A percentile compares a stretch with the other conserved stretches of the same genome.
phyloP scores from a whole-genome alignment of 1,140 invertebrate species.

The Phymorhynchus buccinoides region DNA sequence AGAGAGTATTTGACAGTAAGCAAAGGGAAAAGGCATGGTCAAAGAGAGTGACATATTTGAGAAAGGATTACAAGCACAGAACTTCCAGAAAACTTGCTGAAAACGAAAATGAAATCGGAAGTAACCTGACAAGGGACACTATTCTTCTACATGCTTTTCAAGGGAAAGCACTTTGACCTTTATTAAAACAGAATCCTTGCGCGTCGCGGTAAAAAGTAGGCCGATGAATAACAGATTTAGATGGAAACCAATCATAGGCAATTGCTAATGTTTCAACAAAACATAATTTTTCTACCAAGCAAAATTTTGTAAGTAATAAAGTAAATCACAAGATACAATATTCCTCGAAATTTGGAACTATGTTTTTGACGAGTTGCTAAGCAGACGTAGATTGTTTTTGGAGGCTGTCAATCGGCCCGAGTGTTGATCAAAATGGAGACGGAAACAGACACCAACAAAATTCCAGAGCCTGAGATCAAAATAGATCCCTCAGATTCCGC shows the following conservation, averaged over 20 bases:
- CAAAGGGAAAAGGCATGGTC: too few species aligned
- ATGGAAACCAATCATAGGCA: not conserved
- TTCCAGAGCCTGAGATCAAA: slow-evolving; percentile 26
- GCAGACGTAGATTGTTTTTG: slow-evolving; percentile 10
- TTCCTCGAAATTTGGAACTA: not conserved
- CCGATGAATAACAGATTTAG: not conserved
- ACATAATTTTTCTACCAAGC: not conserved
- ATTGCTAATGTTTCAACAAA: too few species aligned
- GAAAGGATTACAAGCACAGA: too few species aligned
- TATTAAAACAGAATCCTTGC: not conserved
- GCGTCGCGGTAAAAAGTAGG: not conserved
- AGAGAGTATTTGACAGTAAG: too few species aligned
- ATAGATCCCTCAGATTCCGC: not conserved
- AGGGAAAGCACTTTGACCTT: not conserved
- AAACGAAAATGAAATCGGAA: too few species aligned
- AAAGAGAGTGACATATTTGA: too few species aligned
- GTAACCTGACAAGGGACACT: too few species aligned
- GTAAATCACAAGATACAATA: not conserved
- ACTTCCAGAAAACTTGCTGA: too few species aligned
- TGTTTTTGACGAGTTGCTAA: slow-evolving; percentile 1
- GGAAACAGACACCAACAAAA: slow-evolving; percentile 17
- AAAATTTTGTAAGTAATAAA: not conserved
- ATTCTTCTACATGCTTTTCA: too few species aligned
- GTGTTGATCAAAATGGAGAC: slow-evolving; percentile 27
- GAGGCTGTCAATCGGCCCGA: not conserved